phyloP scores from a whole-genome alignment of 2,888 invertebrate genomes.

The Amblyteles armatorius region DNA sequence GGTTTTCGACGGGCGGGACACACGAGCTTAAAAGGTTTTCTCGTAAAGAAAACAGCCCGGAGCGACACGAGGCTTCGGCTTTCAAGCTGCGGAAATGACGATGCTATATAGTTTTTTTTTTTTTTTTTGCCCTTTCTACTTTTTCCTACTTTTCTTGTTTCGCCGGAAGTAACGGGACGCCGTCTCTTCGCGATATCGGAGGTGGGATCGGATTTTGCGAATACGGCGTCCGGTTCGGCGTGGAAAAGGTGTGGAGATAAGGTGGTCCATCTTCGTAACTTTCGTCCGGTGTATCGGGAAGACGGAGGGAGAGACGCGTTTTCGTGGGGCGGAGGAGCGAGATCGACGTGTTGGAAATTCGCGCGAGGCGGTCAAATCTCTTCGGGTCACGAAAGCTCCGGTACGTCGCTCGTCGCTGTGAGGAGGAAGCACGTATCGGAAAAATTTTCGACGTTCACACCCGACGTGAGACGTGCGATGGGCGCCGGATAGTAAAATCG shows the following conservation, averaged over 20 bases:
- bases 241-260: no score
- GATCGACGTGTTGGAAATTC: constrained; percentile 30
- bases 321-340: neutral
- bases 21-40: constrained; percentile 58
- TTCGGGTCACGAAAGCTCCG: constrained; percentile 8
- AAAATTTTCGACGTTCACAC: constrained; percentile 15
- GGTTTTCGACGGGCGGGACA: constrained; percentile 13
- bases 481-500: constrained; percentile 22
- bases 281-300: neutral
- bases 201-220: no score
- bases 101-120: constrained; percentile 18
- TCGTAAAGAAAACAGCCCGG: constrained; percentile 45
- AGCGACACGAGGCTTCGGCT: constrained; percentile 31
- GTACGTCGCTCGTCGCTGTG: neutral
- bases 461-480: constrained; percentile 1
- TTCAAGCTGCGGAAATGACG: constrained; percentile 61
- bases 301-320: neutral
- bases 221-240: no score
- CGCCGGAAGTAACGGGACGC: constrained; percentile 21
- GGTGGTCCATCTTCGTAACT: no score
- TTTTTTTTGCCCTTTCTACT: constrained; percentile 6
- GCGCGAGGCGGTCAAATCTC: constrained; percentile 1
- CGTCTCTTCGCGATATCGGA: constrained; percentile 44
- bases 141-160: constrained; percentile 12
- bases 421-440: neutral